phyloP scores from a whole-genome alignment of 1,140 invertebrate species.

The Ruditapes philippinarum region DNA sequence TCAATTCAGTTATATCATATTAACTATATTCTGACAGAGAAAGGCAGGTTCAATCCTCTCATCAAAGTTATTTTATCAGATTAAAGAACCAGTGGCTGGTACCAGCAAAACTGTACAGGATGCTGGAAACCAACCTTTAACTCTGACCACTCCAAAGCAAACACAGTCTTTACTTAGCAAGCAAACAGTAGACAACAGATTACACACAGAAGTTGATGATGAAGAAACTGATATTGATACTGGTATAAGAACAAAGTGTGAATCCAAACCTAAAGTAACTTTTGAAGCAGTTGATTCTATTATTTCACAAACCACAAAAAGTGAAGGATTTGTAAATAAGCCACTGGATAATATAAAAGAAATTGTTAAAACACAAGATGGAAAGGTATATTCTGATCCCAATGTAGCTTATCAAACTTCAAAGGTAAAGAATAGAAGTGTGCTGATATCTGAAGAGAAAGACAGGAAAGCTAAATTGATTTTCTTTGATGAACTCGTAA shows the following conservation, averaged over 20 bases:
- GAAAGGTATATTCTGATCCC: neutral
- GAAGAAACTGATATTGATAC: neutral
- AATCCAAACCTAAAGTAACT: neutral
- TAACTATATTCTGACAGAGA: too few relatives aligned
- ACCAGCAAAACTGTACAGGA: neutral
- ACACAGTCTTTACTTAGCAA: neutral
- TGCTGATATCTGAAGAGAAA: neutral
- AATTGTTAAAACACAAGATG: neutral
- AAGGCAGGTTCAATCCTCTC: too few relatives aligned
- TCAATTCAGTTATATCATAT: too few relatives aligned
- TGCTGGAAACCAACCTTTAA: neutral
- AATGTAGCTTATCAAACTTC: neutral
- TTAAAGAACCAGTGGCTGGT: neutral
- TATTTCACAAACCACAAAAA: too few relatives aligned
- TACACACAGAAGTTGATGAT: neutral
- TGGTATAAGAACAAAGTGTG: neutral
- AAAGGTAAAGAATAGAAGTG: neutral
- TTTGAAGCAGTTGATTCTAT: too few relatives aligned
- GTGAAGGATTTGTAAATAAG: neutral
- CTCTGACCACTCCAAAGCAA: neutral
- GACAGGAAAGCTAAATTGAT: neutral
- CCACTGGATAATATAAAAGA: neutral
- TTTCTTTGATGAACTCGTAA: conserved; percentile 7
- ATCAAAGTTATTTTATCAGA: too few relatives aligned
- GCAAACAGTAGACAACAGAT: neutral